Percentiles rank a stretch among this genome's conserved stretches.
Evolutionary conservation across 2,888 invertebrate genomes (phyloP).

Genomic region (Lycia hirtaria): DNA sequence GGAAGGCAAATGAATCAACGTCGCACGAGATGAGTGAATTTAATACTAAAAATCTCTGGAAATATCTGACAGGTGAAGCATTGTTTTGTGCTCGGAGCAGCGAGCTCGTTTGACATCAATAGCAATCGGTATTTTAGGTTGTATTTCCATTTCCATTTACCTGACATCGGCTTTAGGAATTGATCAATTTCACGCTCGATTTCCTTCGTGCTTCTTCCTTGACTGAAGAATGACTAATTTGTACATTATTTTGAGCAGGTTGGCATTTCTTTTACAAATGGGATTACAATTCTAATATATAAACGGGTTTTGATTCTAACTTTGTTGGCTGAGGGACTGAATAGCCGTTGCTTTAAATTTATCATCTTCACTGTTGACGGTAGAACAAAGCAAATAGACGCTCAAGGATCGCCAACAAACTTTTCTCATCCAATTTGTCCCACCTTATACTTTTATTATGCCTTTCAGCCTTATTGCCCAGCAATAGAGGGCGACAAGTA

Average conservation of each 20-base stretch:
- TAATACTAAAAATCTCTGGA: slow-evolving; percentile 33
- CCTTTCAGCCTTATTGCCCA: slow-evolving; percentile 73
- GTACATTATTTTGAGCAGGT: background rate
- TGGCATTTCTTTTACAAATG: background rate
- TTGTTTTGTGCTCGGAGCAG: slow-evolving; percentile 41
- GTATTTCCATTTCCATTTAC: slow-evolving; percentile 37
- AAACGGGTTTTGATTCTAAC: background rate
- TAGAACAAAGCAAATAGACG: slow-evolving; percentile 47
- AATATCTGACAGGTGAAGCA: slow-evolving; percentile 37
- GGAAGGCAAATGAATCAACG: slow-evolving; percentile 31
- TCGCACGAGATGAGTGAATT: slow-evolving; percentile 28
- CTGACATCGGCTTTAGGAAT: slow-evolving; percentile 23
- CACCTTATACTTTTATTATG: slow-evolving; percentile 77
- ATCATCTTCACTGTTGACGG: slow-evolving; percentile 3
- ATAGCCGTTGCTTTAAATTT: background rate
- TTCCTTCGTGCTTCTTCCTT: slow-evolving; percentile 31
- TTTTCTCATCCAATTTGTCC: slow-evolving; percentile 80
- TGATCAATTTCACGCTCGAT: slow-evolving; percentile 40
- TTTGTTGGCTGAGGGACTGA: background rate
- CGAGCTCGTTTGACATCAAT: slow-evolving; percentile 41
- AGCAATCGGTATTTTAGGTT: slow-evolving; percentile 37
- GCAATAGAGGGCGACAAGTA: slow-evolving; percentile 69
- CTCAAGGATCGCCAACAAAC: slow-evolving; percentile 65
- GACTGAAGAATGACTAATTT: slow-evolving; percentile 30
- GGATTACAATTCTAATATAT: background rate